Base-by-base conservation (phyloP, 1,140 invertebrate genomes). In the Drosophila bipectinata region DNA sequence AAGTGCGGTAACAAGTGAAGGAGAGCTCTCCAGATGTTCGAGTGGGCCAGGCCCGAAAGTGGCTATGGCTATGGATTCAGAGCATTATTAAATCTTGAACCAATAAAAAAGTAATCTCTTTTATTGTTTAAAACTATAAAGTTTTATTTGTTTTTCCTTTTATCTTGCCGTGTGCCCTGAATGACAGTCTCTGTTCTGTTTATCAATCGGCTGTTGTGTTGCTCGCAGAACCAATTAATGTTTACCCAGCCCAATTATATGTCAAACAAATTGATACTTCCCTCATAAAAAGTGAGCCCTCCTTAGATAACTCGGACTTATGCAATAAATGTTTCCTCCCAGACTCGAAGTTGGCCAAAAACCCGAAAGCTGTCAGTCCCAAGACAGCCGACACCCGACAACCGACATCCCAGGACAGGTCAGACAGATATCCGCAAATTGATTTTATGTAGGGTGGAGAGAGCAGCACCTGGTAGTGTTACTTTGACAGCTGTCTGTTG, bases 401-500 rank as follows among this genome's bases (percentile, higher is more conserved):
- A 4, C 4, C 26, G 15, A 15, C 15, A 15, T 15, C 15, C 15
- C 26, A 6, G 6, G 26, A 28, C 26, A 28, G 26, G 4, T 28
- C 41, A 55, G 56, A 24, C 44, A 74, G 60, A 79, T 62, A 74
- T 63, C 47, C 26, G 39, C 24, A 47, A 14, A 66, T 59, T 44
- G 39, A 55, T 4, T 44, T 15, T 47, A 24, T 47, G 21, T 47
- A 47, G 37, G 32, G 37, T 66, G 49, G 30, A 60, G 60, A 49
- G 57, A 62, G 21, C 32, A 32, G 32, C 63, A 10, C 51, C 28
- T 18, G 28, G 14, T 30, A 10, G 49, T 18, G 7, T 12, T 52
- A 8, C 64, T 75, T 82, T 82, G 79, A 82, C 79, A 81, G 81
- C 82, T 84, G 81, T 85, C 80, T 64, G 73, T 41, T 57, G 34